Percentiles rank a stretch among this genome's conserved stretches.
phyloP scores from a whole-genome alignment of 2,797 vertebrate genomes.

The Sebastes hopkinsi region DNA sequence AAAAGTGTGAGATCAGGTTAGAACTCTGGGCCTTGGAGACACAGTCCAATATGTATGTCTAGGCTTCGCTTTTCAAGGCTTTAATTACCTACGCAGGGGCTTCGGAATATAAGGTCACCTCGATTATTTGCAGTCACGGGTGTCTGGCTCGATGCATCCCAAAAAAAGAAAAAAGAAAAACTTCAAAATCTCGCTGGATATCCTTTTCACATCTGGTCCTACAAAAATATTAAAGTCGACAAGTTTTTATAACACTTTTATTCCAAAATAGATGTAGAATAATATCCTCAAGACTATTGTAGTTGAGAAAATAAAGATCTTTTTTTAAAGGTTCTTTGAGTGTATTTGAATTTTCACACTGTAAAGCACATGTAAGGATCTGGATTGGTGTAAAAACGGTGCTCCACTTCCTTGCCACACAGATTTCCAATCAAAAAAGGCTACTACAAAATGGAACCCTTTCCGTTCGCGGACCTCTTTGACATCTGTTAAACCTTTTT shows the following conservation, averaged over 20 bases:
- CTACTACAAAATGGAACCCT: conserved; percentile 66
- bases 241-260: conserved; percentile 8
- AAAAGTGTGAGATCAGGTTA: conserved; percentile 80
- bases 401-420: conserved; percentile 17
- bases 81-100: conserved; percentile 65
- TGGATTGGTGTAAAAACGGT: neutral
- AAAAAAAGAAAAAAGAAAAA: conserved; percentile 29
- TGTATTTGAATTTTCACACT: conserved; percentile 14
- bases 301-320: neutral
- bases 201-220: conserved; percentile 21
- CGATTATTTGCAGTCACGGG: conserved; percentile 55
- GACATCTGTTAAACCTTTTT: conserved; percentile 81
- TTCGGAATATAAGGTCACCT: conserved; percentile 51
- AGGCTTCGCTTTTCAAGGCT: conserved; percentile 61
- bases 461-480: conserved; percentile 63
- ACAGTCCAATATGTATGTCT: conserved; percentile 63
- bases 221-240: conserved; percentile 1
- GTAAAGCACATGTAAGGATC: neutral
- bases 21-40: conserved; percentile 61
- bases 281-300: conserved; percentile 2
- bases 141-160: conserved; percentile 29
- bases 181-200: conserved; percentile 16
- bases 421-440: conserved; percentile 61
- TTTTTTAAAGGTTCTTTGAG: neutral
- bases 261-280: conserved; percentile 9